Evolutionary conservation across 2,113 vertebrate genomes (phyloP), one percentile per base, ranked within the genome.

Genomic region (Aythya baeri): DNA sequence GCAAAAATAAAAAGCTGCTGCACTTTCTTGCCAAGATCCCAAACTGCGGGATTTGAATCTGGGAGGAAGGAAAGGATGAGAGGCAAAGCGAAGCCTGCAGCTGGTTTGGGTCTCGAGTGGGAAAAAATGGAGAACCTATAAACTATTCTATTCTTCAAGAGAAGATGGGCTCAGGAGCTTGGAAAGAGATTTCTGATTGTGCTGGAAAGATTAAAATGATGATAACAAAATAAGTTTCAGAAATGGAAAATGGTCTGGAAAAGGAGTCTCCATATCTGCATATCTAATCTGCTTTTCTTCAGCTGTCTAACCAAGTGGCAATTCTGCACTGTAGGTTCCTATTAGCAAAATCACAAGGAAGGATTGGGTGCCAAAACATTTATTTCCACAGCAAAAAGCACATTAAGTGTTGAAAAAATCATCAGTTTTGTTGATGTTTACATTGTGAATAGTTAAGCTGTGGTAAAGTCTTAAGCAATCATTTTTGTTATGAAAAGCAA

Each of bases 161-260:
- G 61, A 92, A 82, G 80, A 90, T 73, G 58, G 86, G 31, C 67
- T 79, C 54, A 34, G 41, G 67, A 91, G 27, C 90, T 93, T 91
- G 84, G 81, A 94, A 91, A 84, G 34, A 93, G 57, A 95, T 94
- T 91, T 87, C 78, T 75, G 75, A 93, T 77, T 85, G 57, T 25
- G 66, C 23, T 96, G 81, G 79, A 88, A 79, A 95, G 41, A 91
- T 92, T 83, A 74, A 91, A 94, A 86, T 23, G 6, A 25, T 14
- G 83, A 94, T 92, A 93, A 88, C 61, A 91, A 94, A 96, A 95
- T 77, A 91, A 91, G 88, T 91, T 95, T 94, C 94, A 95, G 82
- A 92, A 82, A 85, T 75, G 71, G 91, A 92, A 95, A 97, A 86
- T 27, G 8, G 67, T 94, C 88, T 79, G 54, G 81, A 90, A 96